These are phyloP conservation scores for Scytalopus superciliaris DNA, from an alignment of 2,113 vertebrate genomes.

Conservation along the genomic window DNA sequence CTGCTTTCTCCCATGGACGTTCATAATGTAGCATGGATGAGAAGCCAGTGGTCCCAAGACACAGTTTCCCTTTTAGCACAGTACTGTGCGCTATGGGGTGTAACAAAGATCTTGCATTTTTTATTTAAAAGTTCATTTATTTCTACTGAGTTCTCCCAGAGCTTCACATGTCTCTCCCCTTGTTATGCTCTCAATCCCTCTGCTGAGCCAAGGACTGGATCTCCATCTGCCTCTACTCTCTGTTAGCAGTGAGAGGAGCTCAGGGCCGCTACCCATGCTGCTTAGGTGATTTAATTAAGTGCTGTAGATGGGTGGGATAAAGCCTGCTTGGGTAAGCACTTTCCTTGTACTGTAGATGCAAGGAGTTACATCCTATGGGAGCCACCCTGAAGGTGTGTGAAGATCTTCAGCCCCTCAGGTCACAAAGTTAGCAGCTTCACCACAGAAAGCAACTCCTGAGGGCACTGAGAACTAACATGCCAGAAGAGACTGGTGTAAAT, in stretches of 20 bases:
- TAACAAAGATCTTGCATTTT: background rate
- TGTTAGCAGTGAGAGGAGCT: background rate
- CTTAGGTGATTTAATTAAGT: background rate
- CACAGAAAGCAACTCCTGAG: background rate
- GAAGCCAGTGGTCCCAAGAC: background rate
- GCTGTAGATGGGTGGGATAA: background rate
- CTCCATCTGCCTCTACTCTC: fast-evolving
- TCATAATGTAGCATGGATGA: background rate
- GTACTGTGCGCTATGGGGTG: background rate
- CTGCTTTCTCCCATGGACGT: background rate
- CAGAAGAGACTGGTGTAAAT: background rate
- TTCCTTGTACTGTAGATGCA: background rate
- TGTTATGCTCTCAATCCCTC: background rate
- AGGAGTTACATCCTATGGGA: background rate
- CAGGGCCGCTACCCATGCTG: fast-evolving
- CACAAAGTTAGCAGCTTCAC: background rate
- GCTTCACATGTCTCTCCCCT: background rate
- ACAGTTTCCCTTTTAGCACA: background rate
- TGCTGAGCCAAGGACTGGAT: background rate
- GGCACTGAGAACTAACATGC: background rate
- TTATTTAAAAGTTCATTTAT: background rate
- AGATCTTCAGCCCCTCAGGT: background rate
- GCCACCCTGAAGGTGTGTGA: background rate
- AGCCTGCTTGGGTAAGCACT: background rate
- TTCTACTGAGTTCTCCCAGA: background rate